Conservation (phyloP, 1,140 invertebrate species). For the Dreissena rostriformis region DNA sequence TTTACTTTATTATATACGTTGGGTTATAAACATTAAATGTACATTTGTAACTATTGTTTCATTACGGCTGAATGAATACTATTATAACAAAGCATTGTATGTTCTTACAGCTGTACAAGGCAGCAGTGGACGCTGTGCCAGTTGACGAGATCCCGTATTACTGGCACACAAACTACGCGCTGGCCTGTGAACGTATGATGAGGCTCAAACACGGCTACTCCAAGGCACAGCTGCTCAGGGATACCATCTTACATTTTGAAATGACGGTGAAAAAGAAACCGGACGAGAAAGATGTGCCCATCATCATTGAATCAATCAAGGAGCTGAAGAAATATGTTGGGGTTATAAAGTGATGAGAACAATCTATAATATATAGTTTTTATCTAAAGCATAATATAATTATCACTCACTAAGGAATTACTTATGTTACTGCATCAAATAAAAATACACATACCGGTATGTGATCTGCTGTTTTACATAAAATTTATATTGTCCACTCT, state of each 20-base stretch:
- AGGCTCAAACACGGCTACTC: constrained; percentile 51
- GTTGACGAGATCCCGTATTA: constrained; percentile 61
- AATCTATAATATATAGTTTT: no score
- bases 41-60: no score
- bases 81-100: neutral
- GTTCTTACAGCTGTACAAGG: constrained; percentile 64
- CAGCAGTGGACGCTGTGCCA: constrained; percentile 56
- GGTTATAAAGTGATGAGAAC: neutral
- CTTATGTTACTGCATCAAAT: no score
- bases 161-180: constrained; percentile 79
- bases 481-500: no score
- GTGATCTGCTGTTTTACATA: no score
- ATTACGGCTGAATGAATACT: no score
- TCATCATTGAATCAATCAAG: constrained; percentile 54
- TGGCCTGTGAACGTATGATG: constrained; percentile 74
- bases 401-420: no score
- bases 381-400: no score
- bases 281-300: constrained; percentile 61
- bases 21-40: no score
- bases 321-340: constrained; percentile 18
- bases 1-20: no score
- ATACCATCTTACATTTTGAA: constrained; percentile 69
- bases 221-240: constrained; percentile 58
- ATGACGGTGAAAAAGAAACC: constrained; percentile 63
- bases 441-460: no score